A percentile compares a stretch with the other conserved stretches of the same genome.
These are phyloP conservation scores for Athetis lepigone DNA, from an alignment of 2,888 invertebrate genomes.

Conservation along the genomic window DNA sequence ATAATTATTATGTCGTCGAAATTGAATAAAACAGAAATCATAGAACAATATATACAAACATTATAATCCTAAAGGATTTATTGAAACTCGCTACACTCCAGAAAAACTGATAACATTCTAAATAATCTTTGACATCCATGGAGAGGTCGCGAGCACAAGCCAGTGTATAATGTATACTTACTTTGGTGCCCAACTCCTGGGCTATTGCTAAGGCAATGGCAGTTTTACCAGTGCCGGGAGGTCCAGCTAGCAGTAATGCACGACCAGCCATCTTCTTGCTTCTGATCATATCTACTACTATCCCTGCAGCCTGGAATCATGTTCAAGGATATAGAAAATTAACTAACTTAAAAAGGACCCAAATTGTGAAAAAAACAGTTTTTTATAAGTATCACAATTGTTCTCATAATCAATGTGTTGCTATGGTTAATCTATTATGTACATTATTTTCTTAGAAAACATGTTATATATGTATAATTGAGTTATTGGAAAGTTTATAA, in stretches of 20 bases:
- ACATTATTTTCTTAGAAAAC: slow-evolving; percentile 1
- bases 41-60: too few relatives aligned
- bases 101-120: too few relatives aligned
- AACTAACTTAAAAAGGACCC: background rate
- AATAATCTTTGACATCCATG: too few relatives aligned
- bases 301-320: slow-evolving; percentile 95
- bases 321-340: background rate
- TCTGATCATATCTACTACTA: slow-evolving; percentile 98
- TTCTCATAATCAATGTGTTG: slow-evolving; percentile 1
- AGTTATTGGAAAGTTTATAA: slow-evolving; percentile 2
- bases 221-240: slow-evolving; percentile 99
- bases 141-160: too few relatives aligned
- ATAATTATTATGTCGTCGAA: too few relatives aligned
- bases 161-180: slow-evolving; percentile 63
- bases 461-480: too few relatives aligned
- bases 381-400: background rate
- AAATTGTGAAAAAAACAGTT: background rate
- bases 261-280: slow-evolving; percentile 99
- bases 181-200: slow-evolving; percentile 98
- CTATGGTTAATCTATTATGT: slow-evolving; percentile 5
- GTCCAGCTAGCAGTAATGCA: slow-evolving; percentile 98
- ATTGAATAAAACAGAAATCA: too few relatives aligned
- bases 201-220: slow-evolving; percentile 99
- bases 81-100: too few relatives aligned
- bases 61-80: too few relatives aligned